Percentiles rank a stretch among this genome's conserved stretches.
These are phyloP conservation scores for Venturia canescens DNA, from an alignment of 1,140 invertebrate species.

Conservation along the genomic window DNA sequence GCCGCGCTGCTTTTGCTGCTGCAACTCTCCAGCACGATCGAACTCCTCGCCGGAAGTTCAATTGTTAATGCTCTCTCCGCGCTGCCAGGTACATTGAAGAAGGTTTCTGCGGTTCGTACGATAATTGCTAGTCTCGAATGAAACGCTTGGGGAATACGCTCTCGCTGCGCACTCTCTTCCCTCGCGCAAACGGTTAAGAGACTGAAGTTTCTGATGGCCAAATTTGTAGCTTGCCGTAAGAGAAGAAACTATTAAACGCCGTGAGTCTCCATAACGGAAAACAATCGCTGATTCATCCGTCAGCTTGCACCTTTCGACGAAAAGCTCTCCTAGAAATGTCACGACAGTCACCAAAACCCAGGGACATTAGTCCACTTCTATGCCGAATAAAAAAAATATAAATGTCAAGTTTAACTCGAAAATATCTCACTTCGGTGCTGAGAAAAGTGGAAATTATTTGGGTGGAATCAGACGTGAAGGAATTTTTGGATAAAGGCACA, in stretches of 20 bases:
- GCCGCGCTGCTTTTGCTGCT: background rate
- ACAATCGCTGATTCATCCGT: background rate
- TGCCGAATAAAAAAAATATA: background rate
- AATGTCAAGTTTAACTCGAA: background rate
- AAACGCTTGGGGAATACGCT: slow-evolving; percentile 7
- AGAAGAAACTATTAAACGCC: background rate
- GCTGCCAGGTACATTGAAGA: slow-evolving; percentile 25
- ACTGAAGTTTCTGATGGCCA: slow-evolving; percentile 5
- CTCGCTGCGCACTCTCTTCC: too few species aligned
- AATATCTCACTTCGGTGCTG: background rate
- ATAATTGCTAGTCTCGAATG: slow-evolving; percentile 29
- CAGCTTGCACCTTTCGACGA: background rate
- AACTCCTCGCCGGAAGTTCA: slow-evolving; percentile 36
- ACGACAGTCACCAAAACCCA: background rate
- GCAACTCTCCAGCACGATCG: slow-evolving; percentile 16
- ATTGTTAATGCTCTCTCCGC: slow-evolving; percentile 38
- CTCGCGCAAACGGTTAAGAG: slow-evolving; percentile 5
- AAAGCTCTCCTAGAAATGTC: background rate
- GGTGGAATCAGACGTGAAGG: background rate
- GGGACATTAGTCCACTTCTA: background rate
- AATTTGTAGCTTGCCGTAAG: slow-evolving; percentile 12
- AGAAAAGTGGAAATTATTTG: background rate
- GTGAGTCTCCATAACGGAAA: background rate
- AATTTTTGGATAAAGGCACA: background rate
- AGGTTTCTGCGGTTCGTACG: slow-evolving; percentile 25